Conservation (phyloP, 2,888 invertebrate genomes). For the Agrypnus murinus region DNA sequence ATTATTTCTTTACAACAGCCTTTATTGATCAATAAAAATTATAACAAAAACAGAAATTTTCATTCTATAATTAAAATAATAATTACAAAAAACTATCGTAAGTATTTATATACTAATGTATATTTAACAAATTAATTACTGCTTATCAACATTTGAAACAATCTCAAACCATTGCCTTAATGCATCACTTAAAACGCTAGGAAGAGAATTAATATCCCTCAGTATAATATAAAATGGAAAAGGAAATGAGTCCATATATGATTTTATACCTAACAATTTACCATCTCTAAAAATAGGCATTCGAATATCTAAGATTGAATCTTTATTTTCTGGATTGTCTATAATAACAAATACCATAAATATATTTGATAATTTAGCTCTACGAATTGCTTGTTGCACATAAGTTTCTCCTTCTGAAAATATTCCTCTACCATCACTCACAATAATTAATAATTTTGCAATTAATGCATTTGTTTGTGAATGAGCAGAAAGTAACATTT, state of each 20-base stretch:
- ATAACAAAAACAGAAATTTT: background rate
- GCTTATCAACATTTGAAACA: conserved; percentile 77
- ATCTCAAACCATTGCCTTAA: conserved; percentile 99
- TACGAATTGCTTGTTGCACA: conserved; percentile 85
- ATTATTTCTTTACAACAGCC: too few relatives aligned
- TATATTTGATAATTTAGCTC: conserved; percentile 87
- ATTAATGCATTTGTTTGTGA: conserved; percentile 74
- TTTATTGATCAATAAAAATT: too few relatives aligned
- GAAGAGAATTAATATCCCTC: conserved; percentile 90
- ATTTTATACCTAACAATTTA: conserved; percentile 78
- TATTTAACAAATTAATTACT: background rate
- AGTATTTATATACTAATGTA: background rate
- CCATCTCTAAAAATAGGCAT: conserved; percentile 82
- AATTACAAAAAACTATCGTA: too few relatives aligned
- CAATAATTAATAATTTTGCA: conserved; percentile 91
- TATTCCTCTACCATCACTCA: conserved; percentile 96
- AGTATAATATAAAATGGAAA: conserved; percentile 98
- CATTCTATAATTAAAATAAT: background rate
- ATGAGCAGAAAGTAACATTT: conserved; percentile 74
- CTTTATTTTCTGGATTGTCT: conserved; percentile 94
- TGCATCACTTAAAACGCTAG: conserved; percentile 94
- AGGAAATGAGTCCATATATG: conserved; percentile 96
- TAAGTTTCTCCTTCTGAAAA: conserved; percentile 89
- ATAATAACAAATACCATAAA: conserved; percentile 97
- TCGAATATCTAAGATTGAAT: conserved; percentile 93